phyloP scores from a whole-genome alignment of 2,113 vertebrate species.

The Galbula dea region DNA sequence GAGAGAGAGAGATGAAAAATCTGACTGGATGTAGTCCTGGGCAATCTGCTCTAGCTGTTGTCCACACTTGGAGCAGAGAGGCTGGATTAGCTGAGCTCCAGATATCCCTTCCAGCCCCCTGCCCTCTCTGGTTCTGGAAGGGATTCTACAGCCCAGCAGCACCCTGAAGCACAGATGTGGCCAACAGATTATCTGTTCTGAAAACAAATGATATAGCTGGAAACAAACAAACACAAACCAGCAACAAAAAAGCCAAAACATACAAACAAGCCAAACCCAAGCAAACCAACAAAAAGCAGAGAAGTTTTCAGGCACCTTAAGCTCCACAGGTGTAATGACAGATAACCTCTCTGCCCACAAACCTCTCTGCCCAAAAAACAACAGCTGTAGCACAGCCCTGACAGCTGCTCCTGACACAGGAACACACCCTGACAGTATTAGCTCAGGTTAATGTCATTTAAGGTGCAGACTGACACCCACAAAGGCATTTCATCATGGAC shows the following conservation, averaged over 20 bases:
- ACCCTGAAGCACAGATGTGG: not conserved
- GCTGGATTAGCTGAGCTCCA: not conserved
- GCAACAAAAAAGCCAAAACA: too few species aligned
- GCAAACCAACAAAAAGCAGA: too few species aligned
- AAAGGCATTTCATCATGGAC: not conserved
- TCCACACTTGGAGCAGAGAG: not conserved
- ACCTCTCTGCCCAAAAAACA: not conserved
- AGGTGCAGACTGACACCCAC: not conserved
- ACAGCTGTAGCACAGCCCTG: not conserved
- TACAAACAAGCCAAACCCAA: too few species aligned
- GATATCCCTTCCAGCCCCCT: not conserved
- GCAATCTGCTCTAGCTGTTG: not conserved
- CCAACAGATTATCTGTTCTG: not conserved
- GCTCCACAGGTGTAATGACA: not conserved
- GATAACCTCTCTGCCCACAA: not conserved
- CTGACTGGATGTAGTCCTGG: not conserved
- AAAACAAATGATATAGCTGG: not conserved
- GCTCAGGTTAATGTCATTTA: not conserved
- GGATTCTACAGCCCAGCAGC: not conserved
- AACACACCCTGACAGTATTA: not conserved
- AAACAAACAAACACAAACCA: too few species aligned
- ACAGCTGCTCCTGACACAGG: not conserved
- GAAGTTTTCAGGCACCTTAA: not conserved
- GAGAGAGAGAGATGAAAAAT: not conserved
- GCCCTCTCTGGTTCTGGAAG: not conserved